A percentile compares a stretch with the other conserved stretches of the same genome.
These are phyloP conservation scores for Mesoligia furuncula DNA, from an alignment of 2,888 invertebrate species.

Conservation along the genomic window DNA sequence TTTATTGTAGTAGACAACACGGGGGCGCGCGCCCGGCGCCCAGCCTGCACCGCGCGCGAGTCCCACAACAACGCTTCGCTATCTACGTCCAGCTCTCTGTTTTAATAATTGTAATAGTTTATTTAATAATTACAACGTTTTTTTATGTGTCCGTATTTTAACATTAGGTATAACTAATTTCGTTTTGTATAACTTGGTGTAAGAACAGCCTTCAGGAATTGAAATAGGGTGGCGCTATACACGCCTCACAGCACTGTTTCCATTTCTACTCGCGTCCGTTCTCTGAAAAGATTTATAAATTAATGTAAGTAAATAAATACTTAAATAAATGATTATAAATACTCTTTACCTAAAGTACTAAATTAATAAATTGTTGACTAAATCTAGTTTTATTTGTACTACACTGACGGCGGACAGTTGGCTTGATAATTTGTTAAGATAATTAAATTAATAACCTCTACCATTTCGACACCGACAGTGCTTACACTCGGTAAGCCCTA, in stretches of 20 bases:
- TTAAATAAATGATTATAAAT: too few relatives aligned
- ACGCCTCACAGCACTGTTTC: slow-evolving; percentile 97
- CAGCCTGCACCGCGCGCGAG: slow-evolving; percentile 89
- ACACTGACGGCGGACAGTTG: neutral
- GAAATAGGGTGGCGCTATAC: slow-evolving; percentile 89
- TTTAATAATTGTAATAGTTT: slow-evolving; percentile 91
- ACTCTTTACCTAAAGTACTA: too few relatives aligned
- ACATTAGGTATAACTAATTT: slow-evolving; percentile 90
- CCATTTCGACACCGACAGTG: neutral
- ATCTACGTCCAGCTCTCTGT: slow-evolving; percentile 89
- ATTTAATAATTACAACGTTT: slow-evolving; percentile 91
- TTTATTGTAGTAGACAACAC: slow-evolving; percentile 91
- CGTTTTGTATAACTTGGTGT: slow-evolving; percentile 91
- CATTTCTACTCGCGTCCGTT: slow-evolving; percentile 95
- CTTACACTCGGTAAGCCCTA: neutral
- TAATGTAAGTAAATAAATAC: neutral
- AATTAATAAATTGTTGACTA: neutral
- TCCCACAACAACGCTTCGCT: slow-evolving; percentile 89
- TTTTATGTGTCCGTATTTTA: slow-evolving; percentile 90
- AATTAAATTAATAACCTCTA: neutral
- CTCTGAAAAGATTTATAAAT: slow-evolving; percentile 77
- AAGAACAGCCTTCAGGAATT: slow-evolving; percentile 91
- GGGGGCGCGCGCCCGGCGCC: slow-evolving; percentile 87
- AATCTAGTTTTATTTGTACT: neutral
- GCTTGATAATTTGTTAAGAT: neutral